phyloP scores from a whole-genome alignment of 92 coral and sea anemone genomes.

The Montipora capitata region DNA sequence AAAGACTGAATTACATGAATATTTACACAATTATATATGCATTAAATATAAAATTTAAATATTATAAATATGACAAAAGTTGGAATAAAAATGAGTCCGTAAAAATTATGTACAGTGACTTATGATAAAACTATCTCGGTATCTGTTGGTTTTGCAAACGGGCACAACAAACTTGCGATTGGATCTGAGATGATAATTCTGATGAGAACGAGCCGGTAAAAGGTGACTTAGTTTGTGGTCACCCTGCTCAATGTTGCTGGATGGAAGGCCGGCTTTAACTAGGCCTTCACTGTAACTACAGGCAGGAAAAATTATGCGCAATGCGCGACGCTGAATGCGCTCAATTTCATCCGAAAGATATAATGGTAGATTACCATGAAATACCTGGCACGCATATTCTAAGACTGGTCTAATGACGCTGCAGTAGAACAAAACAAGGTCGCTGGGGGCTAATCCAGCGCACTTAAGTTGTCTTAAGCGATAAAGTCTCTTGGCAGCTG shows the following conservation, averaged over 20 bases:
- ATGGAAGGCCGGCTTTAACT: constrained; percentile 43
- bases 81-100: no score
- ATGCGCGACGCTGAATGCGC: constrained; percentile 55
- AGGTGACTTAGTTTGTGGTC: background rate
- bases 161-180: no score
- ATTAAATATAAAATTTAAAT: background rate
- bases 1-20: background rate
- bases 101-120: background rate
- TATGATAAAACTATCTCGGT: background rate
- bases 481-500: constrained; percentile 43
- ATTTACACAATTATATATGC: background rate
- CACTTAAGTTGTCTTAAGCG: constrained; percentile 39
- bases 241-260: constrained; percentile 7
- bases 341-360: constrained; percentile 56
- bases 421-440: constrained; percentile 46
- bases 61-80: background rate
- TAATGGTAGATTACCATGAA: constrained; percentile 14
- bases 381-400: constrained; percentile 17
- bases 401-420: constrained; percentile 49
- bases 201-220: no score
- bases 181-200: no score
- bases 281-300: constrained; percentile 28
- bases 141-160: no score
- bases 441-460: constrained; percentile 30
- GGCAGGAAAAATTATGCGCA: constrained; percentile 30